Evolutionary conservation across 2,888 invertebrate species (phyloP), one percentile per base, ranked within the genome.

Genomic region (Allophyes oxyacanthae): DNA sequence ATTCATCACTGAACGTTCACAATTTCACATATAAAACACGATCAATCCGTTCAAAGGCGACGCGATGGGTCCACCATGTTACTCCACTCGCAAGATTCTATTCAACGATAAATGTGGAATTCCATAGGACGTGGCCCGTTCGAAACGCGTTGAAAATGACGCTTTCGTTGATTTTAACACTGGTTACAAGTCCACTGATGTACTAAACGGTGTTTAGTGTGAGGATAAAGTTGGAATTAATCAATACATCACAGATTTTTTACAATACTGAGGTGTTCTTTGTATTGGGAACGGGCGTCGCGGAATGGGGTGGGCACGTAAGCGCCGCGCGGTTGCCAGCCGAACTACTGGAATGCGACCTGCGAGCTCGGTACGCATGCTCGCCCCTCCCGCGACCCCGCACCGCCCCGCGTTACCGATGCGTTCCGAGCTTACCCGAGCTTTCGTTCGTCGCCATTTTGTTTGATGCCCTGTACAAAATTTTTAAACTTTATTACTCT

Each of bases 161-260:
- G 85, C 85, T 82, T 70, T 80, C 75, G 75, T 64, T 68, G 69
- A 63, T 72, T 72, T 60, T 72, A 82, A 82, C 68, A 78, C 75
- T 73, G 68, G 69, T 78, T 74, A 68, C 72, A 74, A 79, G 68
- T 78, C 64, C 76, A 75, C 69, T 58, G 64, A 73, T 63, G 67
- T 72, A 66, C 70, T 65, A 76, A 75, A 75, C 57, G 67, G 72
- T 75, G 82, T 83, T 85, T 81, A 78, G 77, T 83, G 84, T 85
- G 85, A 82, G 81, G 83, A 85, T 88, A 89, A 84, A 84, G 89
- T 84, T 84, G 86, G 81, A 91, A 93, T 93, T 91, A 94, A 94
- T 94, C 94, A 92, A 94, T 94, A 94, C 93, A 94, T 94, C 92
- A 94, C 91, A 89, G 90, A 90, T 92, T 93, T 91, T 93, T 93